phyloP scores from a whole-genome alignment of 2,888 invertebrate genomes.

The Subacronicta megacephala region DNA sequence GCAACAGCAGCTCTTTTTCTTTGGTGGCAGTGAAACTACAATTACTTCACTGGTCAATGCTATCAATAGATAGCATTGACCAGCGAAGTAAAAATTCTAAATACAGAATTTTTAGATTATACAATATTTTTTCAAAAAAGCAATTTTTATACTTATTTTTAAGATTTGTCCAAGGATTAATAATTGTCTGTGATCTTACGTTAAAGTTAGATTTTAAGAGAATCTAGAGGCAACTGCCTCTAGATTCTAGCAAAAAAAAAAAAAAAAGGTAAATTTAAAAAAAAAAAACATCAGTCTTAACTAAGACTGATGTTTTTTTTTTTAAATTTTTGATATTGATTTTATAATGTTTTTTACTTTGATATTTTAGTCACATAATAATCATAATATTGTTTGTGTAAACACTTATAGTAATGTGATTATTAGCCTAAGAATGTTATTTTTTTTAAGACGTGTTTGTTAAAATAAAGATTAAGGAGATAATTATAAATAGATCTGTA shows the following conservation, averaged over 20 bases:
- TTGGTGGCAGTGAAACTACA: background rate
- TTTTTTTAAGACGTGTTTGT: slow-evolving; percentile 4
- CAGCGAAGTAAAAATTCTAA: no score
- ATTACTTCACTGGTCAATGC: background rate
- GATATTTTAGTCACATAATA: slow-evolving; percentile 2
- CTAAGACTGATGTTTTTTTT: no score
- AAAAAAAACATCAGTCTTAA: no score
- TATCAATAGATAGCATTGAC: no score
- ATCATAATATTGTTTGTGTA: slow-evolving; percentile 2
- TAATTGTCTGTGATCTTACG: slow-evolving; percentile 2
- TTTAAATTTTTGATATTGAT: background rate
- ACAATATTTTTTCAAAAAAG: background rate
- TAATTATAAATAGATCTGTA: slow-evolving; percentile 1
- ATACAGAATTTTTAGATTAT: background rate
- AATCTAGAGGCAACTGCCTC: background rate
- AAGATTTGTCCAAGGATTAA: background rate
- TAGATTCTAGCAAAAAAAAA: no score
- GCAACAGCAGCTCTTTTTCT: background rate
- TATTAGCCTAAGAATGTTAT: slow-evolving; percentile 5
- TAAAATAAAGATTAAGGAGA: slow-evolving; percentile 6
- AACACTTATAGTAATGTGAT: slow-evolving; percentile 1
- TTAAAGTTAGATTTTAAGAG: background rate
- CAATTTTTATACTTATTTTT: slow-evolving; percentile 1
- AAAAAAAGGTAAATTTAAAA: no score
- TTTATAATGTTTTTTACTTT: slow-evolving; percentile 5